Conservation (phyloP, 2,113 vertebrate species). For the Picathartes gymnocephalus region DNA sequence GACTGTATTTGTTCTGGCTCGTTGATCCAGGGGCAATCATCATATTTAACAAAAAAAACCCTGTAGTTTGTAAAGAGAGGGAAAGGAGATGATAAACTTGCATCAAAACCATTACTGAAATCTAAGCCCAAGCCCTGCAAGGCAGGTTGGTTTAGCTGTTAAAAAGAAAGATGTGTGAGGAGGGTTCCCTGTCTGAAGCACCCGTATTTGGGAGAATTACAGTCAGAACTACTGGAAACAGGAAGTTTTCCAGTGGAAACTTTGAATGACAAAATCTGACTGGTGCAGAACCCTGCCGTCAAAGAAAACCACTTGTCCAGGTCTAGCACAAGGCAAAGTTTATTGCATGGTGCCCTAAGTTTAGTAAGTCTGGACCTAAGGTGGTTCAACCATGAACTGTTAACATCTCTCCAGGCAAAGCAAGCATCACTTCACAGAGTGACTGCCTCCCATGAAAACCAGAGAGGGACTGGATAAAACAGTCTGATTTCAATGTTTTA, state of each 20-base stretch:
- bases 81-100: neutral
- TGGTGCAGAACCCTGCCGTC: accelerated
- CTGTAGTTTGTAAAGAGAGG: neutral
- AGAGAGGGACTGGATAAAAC: neutral
- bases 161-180: accelerated
- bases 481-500: neutral
- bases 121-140: neutral
- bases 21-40: neutral
- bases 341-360: neutral
- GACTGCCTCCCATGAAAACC: neutral
- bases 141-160: neutral
- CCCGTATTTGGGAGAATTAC: neutral
- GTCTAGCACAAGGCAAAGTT: neutral
- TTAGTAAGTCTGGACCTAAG: neutral
- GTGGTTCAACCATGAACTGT: neutral
- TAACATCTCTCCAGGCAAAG: neutral
- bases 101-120: neutral
- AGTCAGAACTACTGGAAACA: neutral
- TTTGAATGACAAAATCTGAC: neutral
- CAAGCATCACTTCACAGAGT: neutral
- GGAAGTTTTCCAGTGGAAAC: neutral
- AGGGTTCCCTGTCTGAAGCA: neutral
- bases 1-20: slow-evolving; percentile 12
- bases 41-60: neutral
- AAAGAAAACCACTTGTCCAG: neutral